Base-by-base conservation (phyloP, 2,888 invertebrate species). In the Phortica okadai region DNA sequence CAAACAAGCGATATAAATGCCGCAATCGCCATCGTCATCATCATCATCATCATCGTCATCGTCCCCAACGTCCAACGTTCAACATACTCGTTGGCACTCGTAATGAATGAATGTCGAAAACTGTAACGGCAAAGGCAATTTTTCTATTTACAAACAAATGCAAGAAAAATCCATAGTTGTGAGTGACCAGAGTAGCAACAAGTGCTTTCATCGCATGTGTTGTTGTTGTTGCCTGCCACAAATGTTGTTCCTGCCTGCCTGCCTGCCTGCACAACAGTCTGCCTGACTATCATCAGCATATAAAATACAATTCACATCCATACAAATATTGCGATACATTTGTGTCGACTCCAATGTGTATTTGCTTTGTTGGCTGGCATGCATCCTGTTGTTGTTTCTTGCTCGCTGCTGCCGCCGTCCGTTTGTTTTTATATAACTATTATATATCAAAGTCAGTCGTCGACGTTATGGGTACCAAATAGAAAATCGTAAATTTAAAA, bases 21-120 rank as follows among this genome's bases (percentile, higher is more conserved):
- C 74, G 74, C 74, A 75, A 87, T 87, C 84, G 86, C 82, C 54
- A 50, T n/a, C 73, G 56, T 62, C 75, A 33, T 66, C 56, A 56
- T 67, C 74, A 56, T 77, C 77, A 77, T 77, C 81, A 77, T 77
- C 80, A 75, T 79, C 80, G 67, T 73, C 73, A 69, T 42, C 72
- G 21, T 21, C 21, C 21, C 21, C 21, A 21, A 21, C 21, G 21
- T 21, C 21, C 21, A 21, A 21, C 21, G 45, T 42, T 67, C 58
- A 73, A 50, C 14, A 45, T 14, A n/a, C n/a, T 33, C 42, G 8
- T 11, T 33, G 5, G 11, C 45, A 11, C 6, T 72, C 74, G 82
- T 79, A 89, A 89, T 89, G 89, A 89, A 89, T 90, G 89, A 89
- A 89, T 89, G 90, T 89, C 90, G 90, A 89, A 89, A 89, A 89